Conservation (phyloP, 35 echinoderm and acorn worm species). For the Acanthaster planci region DNA sequence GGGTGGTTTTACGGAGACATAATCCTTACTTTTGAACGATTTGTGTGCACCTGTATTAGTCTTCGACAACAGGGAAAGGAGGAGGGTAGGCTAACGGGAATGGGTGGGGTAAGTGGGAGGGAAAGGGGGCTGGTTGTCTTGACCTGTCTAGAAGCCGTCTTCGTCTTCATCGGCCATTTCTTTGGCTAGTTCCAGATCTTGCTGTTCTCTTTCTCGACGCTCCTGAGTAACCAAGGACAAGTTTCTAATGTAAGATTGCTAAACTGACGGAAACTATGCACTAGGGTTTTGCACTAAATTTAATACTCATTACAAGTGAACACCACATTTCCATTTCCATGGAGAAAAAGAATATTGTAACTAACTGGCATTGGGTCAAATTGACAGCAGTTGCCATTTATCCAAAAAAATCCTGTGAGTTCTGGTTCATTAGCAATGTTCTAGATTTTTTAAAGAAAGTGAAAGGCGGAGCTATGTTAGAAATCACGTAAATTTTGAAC, state of each 20-base stretch:
- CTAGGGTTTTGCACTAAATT: background rate
- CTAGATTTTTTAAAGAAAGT: background rate
- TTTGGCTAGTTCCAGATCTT: conserved; percentile 96
- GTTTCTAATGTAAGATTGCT: background rate
- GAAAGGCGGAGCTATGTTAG: background rate
- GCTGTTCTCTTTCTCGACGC: conserved; percentile 89
- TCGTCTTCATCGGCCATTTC: conserved; percentile 99
- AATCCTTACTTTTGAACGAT: too few relatives aligned
- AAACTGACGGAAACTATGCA: background rate
- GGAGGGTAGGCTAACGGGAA: too few relatives aligned
- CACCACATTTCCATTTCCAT: background rate
- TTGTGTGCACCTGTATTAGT: too few relatives aligned
- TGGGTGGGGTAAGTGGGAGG: background rate
- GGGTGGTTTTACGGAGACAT: too few relatives aligned
- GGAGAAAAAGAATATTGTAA: background rate
- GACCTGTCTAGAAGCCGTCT: conserved; percentile 67
- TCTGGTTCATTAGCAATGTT: background rate
- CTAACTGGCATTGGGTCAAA: background rate
- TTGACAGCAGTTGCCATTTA: background rate
- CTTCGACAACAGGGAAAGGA: too few relatives aligned
- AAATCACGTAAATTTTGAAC: too few relatives aligned
- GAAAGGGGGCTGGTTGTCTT: background rate
- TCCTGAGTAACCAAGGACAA: conserved; percentile 49
- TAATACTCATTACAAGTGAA: too few relatives aligned
- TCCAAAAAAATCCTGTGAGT: too few relatives aligned